Evolutionary conservation across 2,113 vertebrate species (phyloP).

Genomic region (Ammospiza caudacuta): DNA sequence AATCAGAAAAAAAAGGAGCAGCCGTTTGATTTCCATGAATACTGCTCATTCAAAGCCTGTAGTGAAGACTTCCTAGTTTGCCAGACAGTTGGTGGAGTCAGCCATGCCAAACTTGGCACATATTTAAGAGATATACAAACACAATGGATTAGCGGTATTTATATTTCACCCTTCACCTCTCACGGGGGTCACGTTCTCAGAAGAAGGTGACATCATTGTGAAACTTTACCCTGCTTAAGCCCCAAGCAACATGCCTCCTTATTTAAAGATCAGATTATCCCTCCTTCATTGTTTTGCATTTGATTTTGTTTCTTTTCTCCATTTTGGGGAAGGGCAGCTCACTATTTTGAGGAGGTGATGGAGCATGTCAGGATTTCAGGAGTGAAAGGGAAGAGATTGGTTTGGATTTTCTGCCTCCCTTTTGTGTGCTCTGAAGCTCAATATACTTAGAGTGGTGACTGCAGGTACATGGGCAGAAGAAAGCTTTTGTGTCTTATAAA

Average conservation of each 20-base stretch:
- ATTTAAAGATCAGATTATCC: slow-evolving; percentile 91
- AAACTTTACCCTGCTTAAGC: slow-evolving; percentile 81
- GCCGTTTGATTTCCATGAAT: slow-evolving; percentile 28
- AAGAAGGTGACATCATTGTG: slow-evolving; percentile 87
- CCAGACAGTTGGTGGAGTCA: slow-evolving; percentile 36
- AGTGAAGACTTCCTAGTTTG: slow-evolving; percentile 47
- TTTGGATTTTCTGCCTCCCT: slow-evolving; percentile 73
- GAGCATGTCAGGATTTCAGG: slow-evolving; percentile 87
- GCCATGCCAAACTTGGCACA: slow-evolving; percentile 38
- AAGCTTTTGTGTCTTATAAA: slow-evolving; percentile 74
- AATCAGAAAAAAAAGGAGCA: neutral
- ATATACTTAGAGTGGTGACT: slow-evolving; percentile 70
- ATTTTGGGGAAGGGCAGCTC: slow-evolving; percentile 71
- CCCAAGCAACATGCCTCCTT: slow-evolving; percentile 82
- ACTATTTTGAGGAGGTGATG: slow-evolving; percentile 87
- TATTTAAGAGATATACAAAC: slow-evolving; percentile 50
- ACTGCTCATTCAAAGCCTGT: neutral
- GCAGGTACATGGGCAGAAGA: slow-evolving; percentile 72
- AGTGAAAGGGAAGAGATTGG: slow-evolving; percentile 80
- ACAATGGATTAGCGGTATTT: slow-evolving; percentile 61
- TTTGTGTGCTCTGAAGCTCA: slow-evolving; percentile 74
- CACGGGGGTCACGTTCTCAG: slow-evolving; percentile 67
- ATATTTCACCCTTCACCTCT: slow-evolving; percentile 69
- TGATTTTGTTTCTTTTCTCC: slow-evolving; percentile 82
- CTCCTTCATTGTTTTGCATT: slow-evolving; percentile 80